Percentiles rank a stretch among this genome's conserved stretches.
Conservation (phyloP, 2,113 vertebrate genomes). For the Microtus oregoni region DNA sequence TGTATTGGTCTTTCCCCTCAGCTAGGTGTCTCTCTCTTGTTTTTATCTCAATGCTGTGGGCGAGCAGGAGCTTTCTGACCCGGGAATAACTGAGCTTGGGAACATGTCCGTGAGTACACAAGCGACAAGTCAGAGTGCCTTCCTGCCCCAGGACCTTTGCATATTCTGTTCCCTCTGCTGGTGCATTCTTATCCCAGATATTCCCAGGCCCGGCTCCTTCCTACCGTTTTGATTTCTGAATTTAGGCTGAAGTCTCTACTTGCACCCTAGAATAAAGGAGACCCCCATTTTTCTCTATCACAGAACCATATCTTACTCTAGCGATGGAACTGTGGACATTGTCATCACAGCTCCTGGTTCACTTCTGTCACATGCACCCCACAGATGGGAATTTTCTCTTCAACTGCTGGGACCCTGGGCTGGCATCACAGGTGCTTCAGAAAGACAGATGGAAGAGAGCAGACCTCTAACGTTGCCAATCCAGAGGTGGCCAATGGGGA, state of each 20-base stretch:
- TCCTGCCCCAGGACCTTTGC: conserved; percentile 13
- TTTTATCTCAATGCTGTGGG: too few species aligned
- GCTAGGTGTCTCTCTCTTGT: too few species aligned
- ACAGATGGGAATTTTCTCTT: background rate
- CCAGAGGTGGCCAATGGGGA: fast-evolving
- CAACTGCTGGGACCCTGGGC: background rate
- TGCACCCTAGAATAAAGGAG: background rate
- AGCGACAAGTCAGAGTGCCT: background rate
- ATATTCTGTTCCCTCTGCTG: background rate
- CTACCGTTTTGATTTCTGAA: background rate
- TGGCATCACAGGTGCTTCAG: background rate
- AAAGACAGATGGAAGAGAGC: background rate
- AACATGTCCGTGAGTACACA: too few species aligned
- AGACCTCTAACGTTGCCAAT: fast-evolving
- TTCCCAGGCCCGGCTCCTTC: background rate
- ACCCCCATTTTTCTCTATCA: background rate
- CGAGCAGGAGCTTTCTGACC: too few species aligned
- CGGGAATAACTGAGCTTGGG: too few species aligned
- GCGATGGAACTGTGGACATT: background rate
- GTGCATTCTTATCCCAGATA: background rate
- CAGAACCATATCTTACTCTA: background rate
- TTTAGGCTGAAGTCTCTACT: background rate
- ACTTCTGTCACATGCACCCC: background rate
- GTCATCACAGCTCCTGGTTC: background rate
- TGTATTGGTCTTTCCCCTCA: too few species aligned